Evolutionary conservation across 2,113 vertebrate species (phyloP), one percentile per base, ranked within the genome.

Genomic region (Thymallus thymallus): DNA sequence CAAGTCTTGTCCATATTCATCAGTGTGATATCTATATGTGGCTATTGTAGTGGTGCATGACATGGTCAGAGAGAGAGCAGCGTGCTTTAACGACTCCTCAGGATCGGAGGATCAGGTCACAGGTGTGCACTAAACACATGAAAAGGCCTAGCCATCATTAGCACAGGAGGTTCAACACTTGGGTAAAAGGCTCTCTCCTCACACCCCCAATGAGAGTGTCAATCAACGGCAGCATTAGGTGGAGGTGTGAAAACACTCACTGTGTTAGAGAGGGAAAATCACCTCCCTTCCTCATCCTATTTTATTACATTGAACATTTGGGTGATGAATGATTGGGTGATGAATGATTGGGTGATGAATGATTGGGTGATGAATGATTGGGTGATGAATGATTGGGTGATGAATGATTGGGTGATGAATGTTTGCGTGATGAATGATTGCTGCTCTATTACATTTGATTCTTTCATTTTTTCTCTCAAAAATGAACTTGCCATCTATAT

Each of bases 391-490:
- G n/a, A n/a, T n/a, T n/a, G n/a, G n/a, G n/a, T n/a, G n/a, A n/a
- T n/a, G n/a, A n/a, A n/a, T n/a, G n/a, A n/a, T n/a, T n/a, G n/a
- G n/a, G n/a, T n/a, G n/a, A n/a, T n/a, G n/a, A n/a, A n/a, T n/a
- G n/a, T n/a, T n/a, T n/a, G n/a, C n/a, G n/a, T n/a, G n/a, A n/a
- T n/a, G n/a, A n/a, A n/a, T 20, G 51, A 77, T 73, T 67, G 67
- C 30, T 60, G 45, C 55, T 51, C 23, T 12, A 58, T 55, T 74
- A 23, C 66, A 68, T 72, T 72, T 41, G 58, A 76, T 69, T 82
- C 3, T 41, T 71, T 74, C 13, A 62, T 65, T 69, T 66, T 30
- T 51, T 18, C 9, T 51, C 35, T 69, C 60, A 56, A 10, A 22
- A 22, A 32, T 51, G 5, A 51, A 1, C 48, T 51, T 18, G 18